Conservation (phyloP, 2,888 invertebrate species). For the Athalia cordata region DNA sequence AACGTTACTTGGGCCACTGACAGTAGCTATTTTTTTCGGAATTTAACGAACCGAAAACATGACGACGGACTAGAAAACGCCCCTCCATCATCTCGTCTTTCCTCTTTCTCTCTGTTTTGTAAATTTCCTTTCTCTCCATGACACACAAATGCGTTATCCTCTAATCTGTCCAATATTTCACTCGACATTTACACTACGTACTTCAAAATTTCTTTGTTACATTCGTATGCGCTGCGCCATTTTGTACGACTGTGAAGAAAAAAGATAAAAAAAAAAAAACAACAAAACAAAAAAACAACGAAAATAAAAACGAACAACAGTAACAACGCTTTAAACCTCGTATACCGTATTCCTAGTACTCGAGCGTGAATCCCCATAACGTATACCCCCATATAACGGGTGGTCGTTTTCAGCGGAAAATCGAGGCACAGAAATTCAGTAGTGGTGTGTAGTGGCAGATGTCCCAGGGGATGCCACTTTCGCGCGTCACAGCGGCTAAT, state of each 20-base stretch:
- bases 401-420: conserved; percentile 18
- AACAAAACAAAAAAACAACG: no score
- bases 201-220: no score
- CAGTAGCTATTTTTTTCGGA: conserved; percentile 27
- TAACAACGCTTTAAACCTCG: no score
- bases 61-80: conserved; percentile 34
- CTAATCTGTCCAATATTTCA: no score
- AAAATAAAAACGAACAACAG: no score
- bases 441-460: conserved; percentile 39
- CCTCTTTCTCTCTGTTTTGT: not conserved
- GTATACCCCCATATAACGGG: not conserved
- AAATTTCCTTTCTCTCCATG: not conserved
- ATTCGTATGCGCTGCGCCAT: no score
- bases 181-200: no score
- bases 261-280: no score
- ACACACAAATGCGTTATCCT: not conserved
- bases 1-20: conserved; percentile 12
- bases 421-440: not conserved
- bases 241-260: no score
- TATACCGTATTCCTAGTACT: no score
- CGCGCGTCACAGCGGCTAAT: conserved; percentile 39
- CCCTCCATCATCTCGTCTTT: conserved; percentile 12
- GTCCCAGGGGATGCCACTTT: conserved; percentile 43
- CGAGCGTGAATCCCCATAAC: no score
- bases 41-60: conserved; percentile 35